Conservation (phyloP, 2,113 vertebrate genomes). For the Rallus limicola region DNA sequence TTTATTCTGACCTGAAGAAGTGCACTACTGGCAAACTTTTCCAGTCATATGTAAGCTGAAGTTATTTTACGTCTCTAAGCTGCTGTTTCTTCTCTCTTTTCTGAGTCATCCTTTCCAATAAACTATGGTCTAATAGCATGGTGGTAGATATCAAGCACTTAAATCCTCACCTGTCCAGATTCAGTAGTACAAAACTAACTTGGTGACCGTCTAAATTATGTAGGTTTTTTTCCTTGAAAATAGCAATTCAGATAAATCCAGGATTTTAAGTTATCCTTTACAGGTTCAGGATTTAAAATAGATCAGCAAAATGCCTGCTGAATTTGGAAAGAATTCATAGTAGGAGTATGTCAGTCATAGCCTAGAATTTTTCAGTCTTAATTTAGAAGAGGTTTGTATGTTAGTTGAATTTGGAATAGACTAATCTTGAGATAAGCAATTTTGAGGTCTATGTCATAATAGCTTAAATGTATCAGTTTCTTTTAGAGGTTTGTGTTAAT, state of each 20-base stretch:
- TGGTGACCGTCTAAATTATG: not conserved
- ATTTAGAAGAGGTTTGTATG: not conserved
- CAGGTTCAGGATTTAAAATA: not conserved
- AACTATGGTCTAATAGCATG: not conserved
- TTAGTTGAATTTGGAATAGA: not conserved
- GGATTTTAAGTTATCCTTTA: not conserved
- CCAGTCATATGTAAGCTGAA: not conserved
- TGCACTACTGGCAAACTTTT: not conserved
- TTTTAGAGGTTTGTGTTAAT: not conserved
- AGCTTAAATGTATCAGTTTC: not conserved
- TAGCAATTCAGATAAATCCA: not conserved
- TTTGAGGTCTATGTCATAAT: not conserved
- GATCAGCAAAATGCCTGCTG: not conserved
- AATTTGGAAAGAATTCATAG: not conserved
- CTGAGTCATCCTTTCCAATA: not conserved
- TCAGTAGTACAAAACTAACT: not conserved
- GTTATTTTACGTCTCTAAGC: not conserved
- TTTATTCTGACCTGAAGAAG: not conserved
- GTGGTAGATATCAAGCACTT: not conserved
- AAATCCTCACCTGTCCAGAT: not conserved
- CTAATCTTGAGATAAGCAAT: not conserved
- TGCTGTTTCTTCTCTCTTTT: not conserved
- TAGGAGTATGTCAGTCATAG: not conserved
- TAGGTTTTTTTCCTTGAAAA: not conserved
- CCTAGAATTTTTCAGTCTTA: not conserved